Evolutionary conservation across 2,113 vertebrate species (phyloP).

Genomic region (Anolis carolinensis): DNA sequence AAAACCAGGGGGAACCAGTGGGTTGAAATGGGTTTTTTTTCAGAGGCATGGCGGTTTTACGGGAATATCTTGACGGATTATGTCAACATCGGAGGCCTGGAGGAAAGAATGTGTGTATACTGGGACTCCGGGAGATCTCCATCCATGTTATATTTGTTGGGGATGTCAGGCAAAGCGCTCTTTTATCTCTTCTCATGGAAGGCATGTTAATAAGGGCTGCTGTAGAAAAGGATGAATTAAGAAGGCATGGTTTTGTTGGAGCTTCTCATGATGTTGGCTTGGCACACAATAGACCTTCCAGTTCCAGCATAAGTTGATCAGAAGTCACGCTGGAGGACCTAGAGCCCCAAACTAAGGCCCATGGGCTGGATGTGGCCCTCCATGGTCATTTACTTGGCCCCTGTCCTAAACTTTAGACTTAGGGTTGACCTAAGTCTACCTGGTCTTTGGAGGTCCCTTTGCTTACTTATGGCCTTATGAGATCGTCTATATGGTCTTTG

Average conservation of each 20-base stretch:
- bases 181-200: too few species aligned
- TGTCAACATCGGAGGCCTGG: not conserved
- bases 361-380: too few species aligned
- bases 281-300: too few species aligned
- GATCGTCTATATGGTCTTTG: too few species aligned
- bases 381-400: too few species aligned
- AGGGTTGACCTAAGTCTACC: too few species aligned
- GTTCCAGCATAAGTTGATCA: too few species aligned
- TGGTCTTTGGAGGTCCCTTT: too few species aligned
- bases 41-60: conserved; percentile 35
- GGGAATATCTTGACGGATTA: conserved; percentile 19
- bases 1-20: conserved; percentile 29
- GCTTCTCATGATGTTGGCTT: not conserved
- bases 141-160: not conserved
- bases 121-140: conserved; percentile 8
- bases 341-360: too few species aligned
- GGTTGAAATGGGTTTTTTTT: conserved; percentile 8
- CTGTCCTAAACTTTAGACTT: too few species aligned
- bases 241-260: not conserved
- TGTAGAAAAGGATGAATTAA: not conserved
- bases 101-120: not conserved
- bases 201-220: not conserved
- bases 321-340: too few species aligned
- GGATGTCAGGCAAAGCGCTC: not conserved
- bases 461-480: too few species aligned